Evolutionary conservation across 2,797 vertebrate species (phyloP).

Genomic region (Spea hammondii): DNA sequence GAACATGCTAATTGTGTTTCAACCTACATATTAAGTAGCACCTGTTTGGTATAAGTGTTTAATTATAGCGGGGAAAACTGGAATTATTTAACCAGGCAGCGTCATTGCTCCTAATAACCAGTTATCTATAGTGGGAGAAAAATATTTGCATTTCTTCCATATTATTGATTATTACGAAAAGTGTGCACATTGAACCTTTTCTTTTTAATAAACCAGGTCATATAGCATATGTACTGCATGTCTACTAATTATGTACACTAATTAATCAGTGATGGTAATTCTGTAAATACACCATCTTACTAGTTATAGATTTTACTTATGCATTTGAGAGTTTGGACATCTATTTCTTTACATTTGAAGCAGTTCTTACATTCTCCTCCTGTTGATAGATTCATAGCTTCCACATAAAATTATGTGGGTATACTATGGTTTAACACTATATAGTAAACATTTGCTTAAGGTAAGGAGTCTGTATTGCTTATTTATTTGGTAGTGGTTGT

Average conservation of each 20-base stretch:
- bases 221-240: slow-evolving; percentile 7
- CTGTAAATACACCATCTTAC: slow-evolving; percentile 32
- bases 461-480: too few relatives aligned
- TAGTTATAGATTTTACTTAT: slow-evolving; percentile 29
- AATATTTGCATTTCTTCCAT: neutral
- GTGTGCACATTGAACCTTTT: neutral
- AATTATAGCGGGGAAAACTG: too few relatives aligned
- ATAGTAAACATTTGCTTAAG: neutral
- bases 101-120: too few relatives aligned
- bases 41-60: too few relatives aligned
- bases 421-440: neutral
- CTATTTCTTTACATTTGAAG: slow-evolving; percentile 26
- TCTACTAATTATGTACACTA: neutral
- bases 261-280: slow-evolving; percentile 41
- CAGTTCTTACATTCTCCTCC: slow-evolving; percentile 24
- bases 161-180: neutral
- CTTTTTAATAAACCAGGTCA: neutral
- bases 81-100: too few relatives aligned
- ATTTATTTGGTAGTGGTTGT: too few relatives aligned
- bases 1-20: too few relatives aligned
- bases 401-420: neutral
- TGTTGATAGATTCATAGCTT: slow-evolving; percentile 15
- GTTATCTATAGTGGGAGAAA: neutral
- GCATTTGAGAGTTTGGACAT: slow-evolving; percentile 12
- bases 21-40: too few relatives aligned